Evolutionary conservation across 1,140 invertebrate genomes (phyloP), one percentile per base, ranked within the genome.

Genomic region (Stenopsyche tienmushanensis): DNA sequence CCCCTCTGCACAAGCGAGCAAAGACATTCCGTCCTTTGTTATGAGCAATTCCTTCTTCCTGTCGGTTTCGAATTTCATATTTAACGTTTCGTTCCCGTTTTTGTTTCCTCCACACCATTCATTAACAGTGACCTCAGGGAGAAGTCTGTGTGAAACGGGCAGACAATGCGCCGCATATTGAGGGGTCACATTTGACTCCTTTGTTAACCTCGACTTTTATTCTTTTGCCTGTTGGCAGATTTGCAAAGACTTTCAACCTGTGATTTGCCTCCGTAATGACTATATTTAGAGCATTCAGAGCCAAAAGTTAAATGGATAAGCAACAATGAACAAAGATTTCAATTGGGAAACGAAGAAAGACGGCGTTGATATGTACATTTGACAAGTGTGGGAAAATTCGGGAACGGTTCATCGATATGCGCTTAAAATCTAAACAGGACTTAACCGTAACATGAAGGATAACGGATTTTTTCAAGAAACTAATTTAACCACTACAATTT

Each of bases 21-120:
- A n/a, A n/a, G n/a, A n/a, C n/a, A n/a, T n/a, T n/a, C n/a, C n/a
- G n/a, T n/a, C n/a, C n/a, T n/a, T n/a, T n/a, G n/a, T n/a, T n/a
- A n/a, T n/a, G 24, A 21, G 53, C 20, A 17, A 9, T 23, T 9
- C 62, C 1, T 49, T 25, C 44, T 64, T 64, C 62, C 62, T 47
- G 53, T 57, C 26, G 53, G 62, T 64, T 64, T 64, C 62, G 39
- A 42, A 64, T 64, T 64, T 64, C 62, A 50, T 64, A 47, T 23
- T 53, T 52, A n/a, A 5, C 3, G 23, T 34, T 18, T 8, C 24
- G 23, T 15, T n/a, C n/a, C n/a, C n/a, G n/a, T 49, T 49, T 21
- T 62, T 62, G 23, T 34, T 29, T 62, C 49, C 49, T 49, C 24
- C 18, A 42, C 39, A 26, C 45, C 62, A 41, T 53, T 64, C 62